Evolutionary conservation across 1,140 invertebrate genomes (phyloP), one percentile per base, ranked within the genome.

Genomic region (Drosophila jambulina): DNA sequence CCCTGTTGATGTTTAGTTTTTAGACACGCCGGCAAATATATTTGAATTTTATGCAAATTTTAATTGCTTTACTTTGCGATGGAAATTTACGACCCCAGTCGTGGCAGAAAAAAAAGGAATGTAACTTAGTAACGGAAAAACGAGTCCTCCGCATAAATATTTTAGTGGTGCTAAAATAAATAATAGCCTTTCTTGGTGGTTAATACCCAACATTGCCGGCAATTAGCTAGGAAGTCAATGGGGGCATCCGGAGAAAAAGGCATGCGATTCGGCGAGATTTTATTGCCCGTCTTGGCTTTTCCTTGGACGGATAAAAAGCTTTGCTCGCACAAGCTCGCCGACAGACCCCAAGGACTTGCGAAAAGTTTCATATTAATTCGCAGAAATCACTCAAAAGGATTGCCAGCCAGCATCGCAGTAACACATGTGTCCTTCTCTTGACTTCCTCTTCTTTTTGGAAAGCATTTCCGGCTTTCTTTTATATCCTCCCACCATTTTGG

Each of bases 41-140:
- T 88, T 69, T 56, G 78, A 80, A 80, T 75, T 90, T 72, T 84
- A 90, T 85, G 85, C 86, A 90, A 88, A 85, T 85, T 91, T 91
- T 91, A 88, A 88, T 88, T 88, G 85, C 78, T 75, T 84, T 81
- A 74, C 77, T 80, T 80, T 72, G 75, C 58, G 48, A 57, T 67
- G 70, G 43, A 72, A 82, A 82, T 87, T 87, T 86, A 79, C 75
- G 83, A 42, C 57, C 57, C 32, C 68, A 21, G 34, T 56, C n/a
- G 42, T 34, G 42, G 29, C 32, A 15, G 1, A n/a, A 36, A 51
- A 48, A 58, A 34, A 4, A 15, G 40, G 29, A 71, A 43, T 40
- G 17, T 45, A 56, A 45, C 19, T 51, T 13, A 19, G 19, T 32
- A 70, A 36, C 32, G 38, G 32, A 32, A 46, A 69, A 43, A 32